Evolutionary conservation across 2,113 vertebrate genomes (phyloP).

Genomic region (Tyrannus savana): DNA sequence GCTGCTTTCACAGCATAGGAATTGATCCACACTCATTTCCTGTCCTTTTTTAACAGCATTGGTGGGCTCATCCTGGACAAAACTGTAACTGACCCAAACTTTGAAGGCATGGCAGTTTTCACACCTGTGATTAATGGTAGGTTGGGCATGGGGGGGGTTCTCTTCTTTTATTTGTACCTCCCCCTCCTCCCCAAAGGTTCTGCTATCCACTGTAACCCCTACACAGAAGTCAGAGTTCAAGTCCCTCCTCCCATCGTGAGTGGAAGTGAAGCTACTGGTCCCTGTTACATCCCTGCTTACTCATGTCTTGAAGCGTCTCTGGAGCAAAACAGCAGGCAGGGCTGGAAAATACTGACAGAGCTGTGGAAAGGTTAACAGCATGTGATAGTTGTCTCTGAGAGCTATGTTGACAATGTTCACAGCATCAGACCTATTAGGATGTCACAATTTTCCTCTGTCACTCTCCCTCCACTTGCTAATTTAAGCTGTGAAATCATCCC

Average conservation of each 20-base stretch:
- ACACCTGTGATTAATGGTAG: conserved; percentile 91
- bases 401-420: neutral
- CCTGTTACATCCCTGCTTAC: neutral
- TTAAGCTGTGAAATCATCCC: neutral
- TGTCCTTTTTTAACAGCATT: conserved; percentile 74
- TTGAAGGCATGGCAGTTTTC: conserved; percentile 90
- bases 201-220: neutral
- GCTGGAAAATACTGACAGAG: neutral
- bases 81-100: conserved; percentile 84
- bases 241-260: neutral
- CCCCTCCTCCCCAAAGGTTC: neutral
- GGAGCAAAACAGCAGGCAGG: neutral
- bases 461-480: neutral
- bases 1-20: neutral
- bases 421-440: neutral
- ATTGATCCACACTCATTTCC: neutral
- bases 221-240: neutral
- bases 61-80: conserved; percentile 91
- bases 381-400: neutral
- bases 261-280: neutral
- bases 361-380: neutral
- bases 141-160: neutral
- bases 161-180: neutral
- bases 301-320: neutral
- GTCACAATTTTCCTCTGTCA: neutral